Base-by-base conservation (phyloP, 2,888 invertebrate species). In the Melipona beecheii region DNA sequence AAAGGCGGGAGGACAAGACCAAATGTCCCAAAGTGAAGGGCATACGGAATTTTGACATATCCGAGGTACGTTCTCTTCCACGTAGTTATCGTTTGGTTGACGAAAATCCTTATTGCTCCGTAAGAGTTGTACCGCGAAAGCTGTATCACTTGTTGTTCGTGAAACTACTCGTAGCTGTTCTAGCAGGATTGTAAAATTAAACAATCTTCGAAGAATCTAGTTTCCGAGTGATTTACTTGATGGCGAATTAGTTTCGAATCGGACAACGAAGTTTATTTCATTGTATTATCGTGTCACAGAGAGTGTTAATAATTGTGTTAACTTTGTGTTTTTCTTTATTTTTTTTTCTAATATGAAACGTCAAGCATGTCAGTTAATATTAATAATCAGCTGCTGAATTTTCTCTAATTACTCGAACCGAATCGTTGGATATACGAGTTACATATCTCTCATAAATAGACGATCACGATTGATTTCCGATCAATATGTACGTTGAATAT, bases 11-110 rank as follows among this genome's bases (percentile, higher is more conserved):
- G 90, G 97, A 97, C 93, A 96, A 96, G 91, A 95, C 95, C 24
- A 96, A 97, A 93, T 97, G 97, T 91, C 97, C 97, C 0, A 96
- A 96, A 95, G 98, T 98, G 85, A 97, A 97, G 93, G 97, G 97
- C 24, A 96, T 97, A 73, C 96, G 96, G 64, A 97, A 98, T 95
- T 98, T 98, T 92, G 97, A 98, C 95, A 95, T 98, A 89, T 95
- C 97, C 87, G 96, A 96, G 95, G 98, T 97, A 91, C 80, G 82
- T 36, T 4, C 3, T 9, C 2, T 11, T 19, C 5, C 0, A 49
- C 31, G n/a, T 68, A 31, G 49, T 66, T 56, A 24, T 21, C 6
- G 19, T 2, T 68, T 49, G 2, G 49, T 75, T 54, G 2, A 9
- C 2, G 27, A 13, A 36, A 60, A 27, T 60, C 13, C 4, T 19